A percentile compares a stretch with the other conserved stretches of the same genome.
These are phyloP conservation scores for Tetraneura akinire DNA, from an alignment of 1,140 invertebrate genomes.

Conservation along the genomic window DNA sequence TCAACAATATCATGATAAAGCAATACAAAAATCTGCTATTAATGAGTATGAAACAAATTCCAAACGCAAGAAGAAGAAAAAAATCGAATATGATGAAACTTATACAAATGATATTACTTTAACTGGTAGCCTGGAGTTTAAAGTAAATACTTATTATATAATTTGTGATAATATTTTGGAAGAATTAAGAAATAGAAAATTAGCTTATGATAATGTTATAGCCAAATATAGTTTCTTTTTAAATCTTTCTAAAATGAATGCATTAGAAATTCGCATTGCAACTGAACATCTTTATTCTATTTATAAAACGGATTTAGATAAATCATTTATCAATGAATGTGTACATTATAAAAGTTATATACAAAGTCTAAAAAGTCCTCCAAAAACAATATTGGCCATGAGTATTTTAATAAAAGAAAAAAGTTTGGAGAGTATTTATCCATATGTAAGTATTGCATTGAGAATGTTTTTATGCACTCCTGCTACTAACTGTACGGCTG, in stretches of 20 bases:
- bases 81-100: constrained; percentile 5
- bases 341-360: neutral
- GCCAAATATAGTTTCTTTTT: no score
- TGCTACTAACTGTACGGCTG: neutral
- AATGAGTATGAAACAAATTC: constrained; percentile 36
- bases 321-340: no score
- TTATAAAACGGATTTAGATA: constrained; percentile 6
- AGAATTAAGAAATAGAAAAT: constrained; percentile 17
- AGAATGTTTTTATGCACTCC: constrained; percentile 5
- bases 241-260: neutral
- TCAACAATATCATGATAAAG: constrained; percentile 40
- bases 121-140: neutral
- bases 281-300: neutral
- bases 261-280: neutral
- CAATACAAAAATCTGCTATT: constrained; percentile 20
- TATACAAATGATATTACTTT: neutral
- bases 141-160: constrained; percentile 17
- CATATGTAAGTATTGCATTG: no score
- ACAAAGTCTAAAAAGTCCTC: neutral
- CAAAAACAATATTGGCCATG: neutral
- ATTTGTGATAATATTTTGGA: neutral
- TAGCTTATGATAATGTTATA: no score
- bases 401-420: neutral
- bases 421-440: neutral
- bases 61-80: constrained; percentile 20